Evolutionary conservation across 2,113 vertebrate species (phyloP).

Genomic region (Anguilla rostrata): DNA sequence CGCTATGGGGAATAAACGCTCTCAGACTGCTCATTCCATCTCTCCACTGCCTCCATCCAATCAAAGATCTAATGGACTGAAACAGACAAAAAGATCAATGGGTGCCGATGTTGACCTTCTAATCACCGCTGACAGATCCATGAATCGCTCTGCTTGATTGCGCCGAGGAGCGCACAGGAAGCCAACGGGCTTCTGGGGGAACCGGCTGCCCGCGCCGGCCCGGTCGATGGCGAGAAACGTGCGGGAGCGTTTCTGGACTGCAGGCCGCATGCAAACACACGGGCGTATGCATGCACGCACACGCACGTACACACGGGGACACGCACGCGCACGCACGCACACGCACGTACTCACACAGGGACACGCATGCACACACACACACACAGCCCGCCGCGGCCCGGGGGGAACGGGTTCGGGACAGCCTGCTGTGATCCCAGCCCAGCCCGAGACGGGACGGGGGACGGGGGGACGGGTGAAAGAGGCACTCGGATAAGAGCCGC

Average conservation of each 20-base stretch:
- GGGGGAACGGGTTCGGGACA: neutral
- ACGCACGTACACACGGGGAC: neutral
- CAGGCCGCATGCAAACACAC: neutral
- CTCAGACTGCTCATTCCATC: neutral
- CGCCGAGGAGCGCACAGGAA: neutral
- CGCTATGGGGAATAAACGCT: neutral
- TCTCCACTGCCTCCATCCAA: neutral
- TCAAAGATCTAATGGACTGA: constrained; percentile 6
- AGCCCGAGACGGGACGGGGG: too few relatives aligned
- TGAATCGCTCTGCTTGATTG: neutral
- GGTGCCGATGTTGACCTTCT: neutral
- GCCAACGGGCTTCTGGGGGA: neutral
- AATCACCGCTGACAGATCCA: neutral
- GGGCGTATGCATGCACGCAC: neutral
- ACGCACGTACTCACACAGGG: too few relatives aligned
- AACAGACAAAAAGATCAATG: neutral
- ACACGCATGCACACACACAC: neutral
- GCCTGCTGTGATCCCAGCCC: neutral
- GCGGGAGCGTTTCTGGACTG: neutral
- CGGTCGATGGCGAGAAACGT: neutral
- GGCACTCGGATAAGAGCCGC: neutral
- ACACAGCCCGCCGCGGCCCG: neutral
- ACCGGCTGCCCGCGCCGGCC: too few relatives aligned
- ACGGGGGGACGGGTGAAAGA: neutral
- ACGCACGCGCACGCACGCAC: too few relatives aligned